Base-by-base conservation (phyloP, 1,140 invertebrate species). In the Heliothis virescens region DNA sequence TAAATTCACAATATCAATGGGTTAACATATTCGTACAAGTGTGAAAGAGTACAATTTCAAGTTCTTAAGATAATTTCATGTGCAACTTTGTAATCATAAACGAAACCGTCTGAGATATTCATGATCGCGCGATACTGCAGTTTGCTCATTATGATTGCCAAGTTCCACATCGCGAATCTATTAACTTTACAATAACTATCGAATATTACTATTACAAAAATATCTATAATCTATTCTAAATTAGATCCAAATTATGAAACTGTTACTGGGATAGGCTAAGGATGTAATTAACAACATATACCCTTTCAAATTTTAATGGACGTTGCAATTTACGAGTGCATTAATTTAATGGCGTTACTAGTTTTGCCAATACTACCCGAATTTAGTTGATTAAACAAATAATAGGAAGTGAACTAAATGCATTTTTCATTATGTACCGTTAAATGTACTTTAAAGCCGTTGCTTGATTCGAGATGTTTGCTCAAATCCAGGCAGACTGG, bases 141-240 rank as follows among this genome's bases (percentile, higher is more conserved):
- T 57, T 16, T n/a, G 9, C 60, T 21, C n/a, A 67, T 73, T 76
- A 79, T 67, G 52, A 80, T 80, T 81, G 13, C 62, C 50, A 26
- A 34, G 63, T 69, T 69, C 62, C 18, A 69, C 75, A 52, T 69
- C 50, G 77, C 77, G 60, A 84, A 84, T 80, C 83, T 84, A 85
- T 80, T 79, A 77, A 74, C 79, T 87, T 85, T 87, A 86, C 80
- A 84, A 87, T 86, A 87, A 84, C 84, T 88, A 89, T 89, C 85
- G 90, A 92, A 92, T 90, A 91, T 90, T 89, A 92, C 90, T 93
- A 91, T 94, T 94, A 94, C 85, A 94, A 94, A 94, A 93, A 94
- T 93, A 94, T 93, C 90, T 92, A 93, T 93, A 86, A 91, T 89
- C 90, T 92, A 92, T 91, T 87, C 91, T 93, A 91, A 92, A 90